Evolutionary conservation across 2,797 vertebrate species (phyloP).

Genomic region (Onychomys arenicola): DNA sequence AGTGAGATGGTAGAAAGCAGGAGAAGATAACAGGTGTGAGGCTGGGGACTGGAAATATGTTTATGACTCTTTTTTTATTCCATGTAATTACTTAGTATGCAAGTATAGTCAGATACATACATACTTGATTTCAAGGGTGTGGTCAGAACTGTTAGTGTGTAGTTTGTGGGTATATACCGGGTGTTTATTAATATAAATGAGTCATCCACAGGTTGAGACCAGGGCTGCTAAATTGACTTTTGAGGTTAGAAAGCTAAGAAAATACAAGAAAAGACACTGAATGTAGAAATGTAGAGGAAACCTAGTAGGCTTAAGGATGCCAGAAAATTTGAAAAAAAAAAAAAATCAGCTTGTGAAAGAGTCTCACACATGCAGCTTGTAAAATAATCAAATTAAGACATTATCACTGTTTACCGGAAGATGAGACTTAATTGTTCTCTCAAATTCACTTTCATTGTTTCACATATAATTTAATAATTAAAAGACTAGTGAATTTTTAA

Average conservation of each 20-base stretch:
- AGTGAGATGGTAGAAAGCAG: neutral
- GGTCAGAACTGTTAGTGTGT: neutral
- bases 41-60: neutral
- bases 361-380: neutral
- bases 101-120: neutral
- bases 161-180: neutral
- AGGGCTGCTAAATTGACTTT: neutral
- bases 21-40: neutral
- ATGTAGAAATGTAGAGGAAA: neutral
- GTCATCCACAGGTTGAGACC: neutral
- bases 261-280: neutral
- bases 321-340: neutral
- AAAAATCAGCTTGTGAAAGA: neutral
- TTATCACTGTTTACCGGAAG: constrained; percentile 20
- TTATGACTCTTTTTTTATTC: neutral
- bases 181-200: neutral
- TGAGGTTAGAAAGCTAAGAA: neutral
- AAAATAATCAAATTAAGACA: constrained; percentile 54
- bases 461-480: constrained; percentile 22
- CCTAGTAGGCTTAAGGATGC: neutral
- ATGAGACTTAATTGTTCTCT: constrained; percentile 41
- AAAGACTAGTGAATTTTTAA: constrained; percentile 12
- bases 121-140: neutral
- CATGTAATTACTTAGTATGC: neutral
- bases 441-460: constrained; percentile 60